Evolutionary conservation across 2,797 vertebrate genomes (phyloP), one percentile per base, ranked within the genome.

Genomic region (Cyclopterus lumpus): DNA sequence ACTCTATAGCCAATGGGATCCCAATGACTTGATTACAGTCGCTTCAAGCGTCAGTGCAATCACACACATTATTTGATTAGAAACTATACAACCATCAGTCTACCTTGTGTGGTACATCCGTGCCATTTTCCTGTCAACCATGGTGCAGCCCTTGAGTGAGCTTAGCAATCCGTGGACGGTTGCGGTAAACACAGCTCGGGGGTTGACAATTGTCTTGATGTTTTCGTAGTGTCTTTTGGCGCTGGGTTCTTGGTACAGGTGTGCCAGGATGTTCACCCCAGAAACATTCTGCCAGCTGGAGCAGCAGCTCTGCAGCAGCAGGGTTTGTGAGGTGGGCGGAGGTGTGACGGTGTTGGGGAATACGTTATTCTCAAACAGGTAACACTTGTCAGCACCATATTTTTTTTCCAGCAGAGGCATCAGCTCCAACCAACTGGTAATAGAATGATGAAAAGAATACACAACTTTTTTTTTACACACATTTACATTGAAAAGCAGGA

Each of bases 181-280:
- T 0, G 69, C 0, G 0, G 12, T 1, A 24, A 57, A 36, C 18
- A 85, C 83, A 12, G n/a, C 34, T 4, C 89, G 86, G 11, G 91
- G 93, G 74, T 87, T 91, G 11, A 89, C 73, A 0, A 92, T 91
- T 20, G 83, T 60, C 79, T 93, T 93, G 22, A 53, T 1, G 20
- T 5, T 22, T 4, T 11, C 9, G 10, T 10, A 22, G 1, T 18
- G 6, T 12, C 11, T 4, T 14, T 40, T 48, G 9, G 10, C 1
- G 20, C 32, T 36, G 3, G 81, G 84, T 16, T 87, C 65, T 0
- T 69, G 67, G 49, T 82, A 38, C 2, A 91, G 58, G 15, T 91
- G 88, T 9, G 70, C 79, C 58, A 93, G 77, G 69, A 93, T 82
- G 65, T 93, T 87, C 6, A 77, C 65, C 22, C 92, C 92, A 0